A percentile compares a stretch with the other conserved stretches of the same genome.
These are phyloP conservation scores for Agelastica alni DNA, from an alignment of 2,888 invertebrate species.

Conservation along the genomic window DNA sequence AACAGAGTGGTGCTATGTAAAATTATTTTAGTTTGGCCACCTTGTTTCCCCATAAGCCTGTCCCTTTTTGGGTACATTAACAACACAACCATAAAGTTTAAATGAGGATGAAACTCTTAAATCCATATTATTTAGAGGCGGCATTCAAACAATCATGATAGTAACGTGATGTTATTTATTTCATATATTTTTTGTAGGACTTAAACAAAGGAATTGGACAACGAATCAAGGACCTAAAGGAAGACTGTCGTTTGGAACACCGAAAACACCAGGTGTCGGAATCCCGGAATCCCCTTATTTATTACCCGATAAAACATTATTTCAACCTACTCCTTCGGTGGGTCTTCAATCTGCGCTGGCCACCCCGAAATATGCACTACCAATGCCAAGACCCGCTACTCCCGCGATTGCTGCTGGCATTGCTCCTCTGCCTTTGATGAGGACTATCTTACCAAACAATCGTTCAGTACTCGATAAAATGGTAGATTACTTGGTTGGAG, in stretches of 20 bases:
- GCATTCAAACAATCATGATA: too few relatives aligned
- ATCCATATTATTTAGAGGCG: too few relatives aligned
- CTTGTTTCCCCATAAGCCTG: too few relatives aligned
- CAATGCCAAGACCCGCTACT: background rate
- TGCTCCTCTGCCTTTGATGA: conserved; percentile 62
- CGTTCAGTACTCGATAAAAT: conserved; percentile 84
- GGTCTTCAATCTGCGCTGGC: background rate
- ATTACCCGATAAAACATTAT: background rate
- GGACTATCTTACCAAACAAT: conserved; percentile 74
- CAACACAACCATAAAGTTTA: too few relatives aligned
- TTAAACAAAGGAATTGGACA: conserved; percentile 32
- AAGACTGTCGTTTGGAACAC: conserved; percentile 8
- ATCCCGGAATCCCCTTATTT: background rate
- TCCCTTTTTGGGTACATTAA: too few relatives aligned
- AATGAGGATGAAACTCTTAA: too few relatives aligned
- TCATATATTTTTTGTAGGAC: conserved; percentile 27
- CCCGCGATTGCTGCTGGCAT: conserved; percentile 6
- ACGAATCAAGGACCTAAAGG: background rate
- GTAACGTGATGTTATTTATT: too few relatives aligned
- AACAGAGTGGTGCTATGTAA: too few relatives aligned
- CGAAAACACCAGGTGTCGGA: conserved; percentile 5
- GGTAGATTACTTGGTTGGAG: conserved; percentile 92
- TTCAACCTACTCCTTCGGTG: background rate
- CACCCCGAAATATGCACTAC: background rate
- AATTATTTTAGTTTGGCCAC: too few relatives aligned